Base-by-base conservation (phyloP, 2,113 vertebrate species). In the Alosa alosa region DNA sequence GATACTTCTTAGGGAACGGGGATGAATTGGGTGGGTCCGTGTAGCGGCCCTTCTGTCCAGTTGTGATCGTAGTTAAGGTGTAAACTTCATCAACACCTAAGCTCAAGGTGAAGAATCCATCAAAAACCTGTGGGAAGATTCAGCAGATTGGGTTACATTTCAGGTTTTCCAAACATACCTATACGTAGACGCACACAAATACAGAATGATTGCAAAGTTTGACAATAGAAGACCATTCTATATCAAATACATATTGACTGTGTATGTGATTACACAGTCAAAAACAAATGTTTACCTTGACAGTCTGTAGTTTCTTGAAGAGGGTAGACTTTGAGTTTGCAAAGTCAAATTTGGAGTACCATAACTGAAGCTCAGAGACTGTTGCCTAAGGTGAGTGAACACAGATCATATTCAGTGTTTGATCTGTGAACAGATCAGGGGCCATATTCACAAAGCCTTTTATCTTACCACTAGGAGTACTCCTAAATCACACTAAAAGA, bases 71-170 rank as follows among this genome's bases (percentile, higher is more conserved):
- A 9, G 97, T 99, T 60, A 99, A 84, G 0, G 98, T 99, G 88
- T 97, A 97, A 41, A 99, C 92, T 86, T 98, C 98, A 47, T 99
- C 97, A 83, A 96, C 92, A 0, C 89, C 89, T 52, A 99, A 92
- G 31, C 92, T 86, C 86, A 99, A 85, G 0, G 92, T 95, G 90
- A 99, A 96, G 0, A 57, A 90, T 52, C 97, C 96, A 0, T 89
- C 46, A 0, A 81, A 60, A 0, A 97, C 89, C 92, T 97, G 88
- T 49, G 49, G 72, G 85, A 60, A 50, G 7, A 75, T 0, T 18
- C 50, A 52, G 4, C 46, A 82, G 17, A 9, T 3, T 68, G 64
- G 0, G 0, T 72, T 45, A 83, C 1, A 15, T 36, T 68, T 68
- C 64, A 36, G 1, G 1, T 20, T 31, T 55, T 0, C 25, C 25